Percentiles rank a stretch among this genome's conserved stretches.
These are phyloP conservation scores for Myoxocephalus aenaeus DNA, from an alignment of 2,797 vertebrate genomes.

Conservation along the genomic window DNA sequence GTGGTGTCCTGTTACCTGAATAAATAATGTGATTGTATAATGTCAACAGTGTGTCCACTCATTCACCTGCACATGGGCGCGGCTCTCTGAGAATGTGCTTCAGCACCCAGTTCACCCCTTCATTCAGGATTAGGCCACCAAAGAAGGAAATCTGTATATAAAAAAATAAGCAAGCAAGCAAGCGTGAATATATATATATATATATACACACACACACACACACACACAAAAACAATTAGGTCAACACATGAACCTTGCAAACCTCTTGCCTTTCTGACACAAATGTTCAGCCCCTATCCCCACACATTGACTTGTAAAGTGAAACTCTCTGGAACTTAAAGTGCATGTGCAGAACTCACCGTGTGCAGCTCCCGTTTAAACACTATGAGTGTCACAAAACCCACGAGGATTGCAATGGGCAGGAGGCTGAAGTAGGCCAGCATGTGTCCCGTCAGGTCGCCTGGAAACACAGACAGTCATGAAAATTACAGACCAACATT, in stretches of 20 bases:
- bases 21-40: neutral
- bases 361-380: constrained; percentile 99
- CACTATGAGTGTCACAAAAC: constrained; percentile 96
- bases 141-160: constrained; percentile 94
- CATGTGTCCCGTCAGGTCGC: constrained; percentile 92
- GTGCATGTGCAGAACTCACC: constrained; percentile 82
- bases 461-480: constrained; percentile 75
- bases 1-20: neutral
- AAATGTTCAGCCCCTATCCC: neutral
- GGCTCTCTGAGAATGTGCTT: constrained; percentile 96
- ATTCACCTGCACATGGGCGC: constrained; percentile 93
- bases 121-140: constrained; percentile 92
- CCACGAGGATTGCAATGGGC: constrained; percentile 92
- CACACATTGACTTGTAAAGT: neutral
- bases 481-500: neutral
- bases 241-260: neutral
- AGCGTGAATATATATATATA: too few relatives aligned
- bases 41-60: neutral
- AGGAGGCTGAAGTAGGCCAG: constrained; percentile 95
- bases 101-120: constrained; percentile 96
- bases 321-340: neutral
- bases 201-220: too few relatives aligned
- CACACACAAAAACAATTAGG: neutral
- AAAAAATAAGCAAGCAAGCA: too few relatives aligned
- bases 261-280: neutral